Conservation (phyloP, 1,140 invertebrate species). For the Drosophila orena region DNA sequence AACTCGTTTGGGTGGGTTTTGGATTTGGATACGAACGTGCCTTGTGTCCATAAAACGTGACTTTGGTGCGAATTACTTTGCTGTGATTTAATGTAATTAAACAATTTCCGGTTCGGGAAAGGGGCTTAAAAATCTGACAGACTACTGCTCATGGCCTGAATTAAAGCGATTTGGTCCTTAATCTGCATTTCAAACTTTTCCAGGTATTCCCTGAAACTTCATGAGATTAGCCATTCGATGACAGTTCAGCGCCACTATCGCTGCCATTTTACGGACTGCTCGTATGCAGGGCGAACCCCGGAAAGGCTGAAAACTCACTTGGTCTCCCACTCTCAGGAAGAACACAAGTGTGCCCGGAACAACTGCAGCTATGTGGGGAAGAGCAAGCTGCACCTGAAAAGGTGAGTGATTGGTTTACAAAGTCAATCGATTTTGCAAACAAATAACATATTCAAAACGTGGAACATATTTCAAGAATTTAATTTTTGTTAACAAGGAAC, state of each 20-base stretch:
- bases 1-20: constrained; percentile 31
- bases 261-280: constrained; percentile 53
- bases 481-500: too few species aligned
- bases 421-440: too few species aligned
- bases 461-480: too few species aligned
- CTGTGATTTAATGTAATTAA: constrained; percentile 84
- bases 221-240: constrained; percentile 46
- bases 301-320: constrained; percentile 60
- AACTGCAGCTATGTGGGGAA: constrained; percentile 77
- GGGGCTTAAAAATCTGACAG: constrained; percentile 20
- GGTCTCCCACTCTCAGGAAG: constrained; percentile 64
- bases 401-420: constrained; percentile 41
- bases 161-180: constrained; percentile 5
- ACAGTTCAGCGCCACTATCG: constrained; percentile 19
- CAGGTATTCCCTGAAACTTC: constrained; percentile 61
- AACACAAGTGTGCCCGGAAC: constrained; percentile 50
- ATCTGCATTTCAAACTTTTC: constrained; percentile 21
- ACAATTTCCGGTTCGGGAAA: constrained; percentile 61
- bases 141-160: constrained; percentile 6
- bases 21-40: constrained; percentile 51
- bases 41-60: constrained; percentile 64
- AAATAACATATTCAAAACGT: too few species aligned
- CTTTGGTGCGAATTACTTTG: constrained; percentile 83
- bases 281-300: constrained; percentile 49
- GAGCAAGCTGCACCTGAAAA: constrained; percentile 64